Evolutionary conservation across 1,140 invertebrate species (phyloP), one percentile per base, ranked within the genome.

Genomic region (Drosophila punjabiensis): DNA sequence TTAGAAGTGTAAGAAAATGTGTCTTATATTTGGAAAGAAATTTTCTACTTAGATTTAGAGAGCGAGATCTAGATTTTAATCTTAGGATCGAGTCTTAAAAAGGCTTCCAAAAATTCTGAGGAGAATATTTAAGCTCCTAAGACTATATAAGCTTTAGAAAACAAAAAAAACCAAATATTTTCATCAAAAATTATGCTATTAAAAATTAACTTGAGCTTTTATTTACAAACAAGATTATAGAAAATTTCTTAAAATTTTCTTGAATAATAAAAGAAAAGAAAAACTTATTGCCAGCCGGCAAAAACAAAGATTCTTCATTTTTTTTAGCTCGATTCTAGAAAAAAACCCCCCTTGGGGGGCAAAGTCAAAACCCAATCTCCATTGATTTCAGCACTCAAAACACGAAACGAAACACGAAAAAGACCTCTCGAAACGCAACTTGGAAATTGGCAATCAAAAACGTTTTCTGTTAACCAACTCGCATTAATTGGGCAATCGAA

Each of bases 381-480:
- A 52, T 43, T 20, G 47, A 69, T 69, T 69, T 69, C 62, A 69
- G 64, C 68, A 71, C 68, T 68, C 47, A 1, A 30, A 32, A 74
- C 43, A 43, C 66, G 67, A 70, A 73, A 69, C 47, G 32, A 32
- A 52, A 33, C 60, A 66, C 35, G 41, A 59, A 61, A 45, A 43
- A 58, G 33, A 58, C 66, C 65, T 33, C 69, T 69, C 69, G 69
- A 73, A 73, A 73, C 69, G 65, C 76, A 77, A 73, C 41, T 77
- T 77, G 74, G 16, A 66, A 76, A 67, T 77, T 78, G 65, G 65
- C 76, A 70, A 78, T 70, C 76, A 78, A 70, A 76, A 78, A 32
- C 50, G 58, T 61, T 78, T 76, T 77, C 43, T 73, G 74, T 61
- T 71, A 71, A 71, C 47, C 67, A 79, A 53, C 53, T 74, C 61